phyloP scores from a whole-genome alignment of 64 coral and sea anemone species.

The Actinia equina region DNA sequence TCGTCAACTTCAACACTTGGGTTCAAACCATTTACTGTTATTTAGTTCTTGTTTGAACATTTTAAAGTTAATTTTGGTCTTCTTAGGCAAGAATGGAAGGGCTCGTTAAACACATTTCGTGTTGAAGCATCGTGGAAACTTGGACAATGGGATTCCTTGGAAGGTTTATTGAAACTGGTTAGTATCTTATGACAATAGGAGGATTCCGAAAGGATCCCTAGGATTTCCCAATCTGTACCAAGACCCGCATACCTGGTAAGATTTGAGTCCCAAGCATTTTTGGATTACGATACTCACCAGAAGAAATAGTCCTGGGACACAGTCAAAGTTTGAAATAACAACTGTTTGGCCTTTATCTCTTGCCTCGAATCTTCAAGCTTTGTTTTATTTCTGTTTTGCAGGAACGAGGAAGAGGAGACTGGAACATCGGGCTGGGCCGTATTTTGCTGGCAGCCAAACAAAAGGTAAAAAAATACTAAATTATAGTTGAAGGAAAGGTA shows the following conservation, averaged over 20 bases:
- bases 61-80: not conserved
- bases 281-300: no score
- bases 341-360: no score
- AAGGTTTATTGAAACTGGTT: conserved; percentile 77
- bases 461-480: conserved; percentile 39
- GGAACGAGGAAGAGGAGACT: conserved; percentile 79
- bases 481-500: not conserved
- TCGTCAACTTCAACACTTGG: no score
- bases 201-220: no score
- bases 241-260: no score
- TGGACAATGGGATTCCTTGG: conserved; percentile 89
- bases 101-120: conserved; percentile 79
- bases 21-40: no score
- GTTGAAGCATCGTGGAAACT: conserved; percentile 91
- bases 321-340: no score
- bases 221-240: not conserved
- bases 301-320: no score
- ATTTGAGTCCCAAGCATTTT: no score
- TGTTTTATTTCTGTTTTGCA: not conserved
- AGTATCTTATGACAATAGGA: not conserved
- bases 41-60: no score
- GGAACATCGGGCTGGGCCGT: conserved; percentile 82
- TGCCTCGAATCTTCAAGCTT: not conserved
- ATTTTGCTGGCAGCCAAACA: conserved; percentile 87
- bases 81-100: conserved; percentile 68